These are phyloP conservation scores for Prolemur simus DNA, from an alignment of 2,113 vertebrate genomes.

Conservation along the genomic window DNA sequence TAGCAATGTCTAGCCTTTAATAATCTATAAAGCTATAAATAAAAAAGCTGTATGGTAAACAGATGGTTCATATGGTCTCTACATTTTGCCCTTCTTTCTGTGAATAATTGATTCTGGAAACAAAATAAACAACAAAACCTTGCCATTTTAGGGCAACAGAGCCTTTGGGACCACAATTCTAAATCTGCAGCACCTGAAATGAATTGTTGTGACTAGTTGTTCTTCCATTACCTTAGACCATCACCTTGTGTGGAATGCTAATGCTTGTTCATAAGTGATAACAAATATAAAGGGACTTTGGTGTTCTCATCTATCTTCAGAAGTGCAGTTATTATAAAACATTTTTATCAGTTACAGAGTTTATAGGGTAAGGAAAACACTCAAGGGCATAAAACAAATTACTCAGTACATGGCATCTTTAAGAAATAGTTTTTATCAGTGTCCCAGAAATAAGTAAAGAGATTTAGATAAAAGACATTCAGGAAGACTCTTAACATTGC, in stretches of 20 bases:
- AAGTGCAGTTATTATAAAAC: slow-evolving; percentile 18
- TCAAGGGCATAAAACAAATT: not conserved
- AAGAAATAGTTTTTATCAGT: not conserved
- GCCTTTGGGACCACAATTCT: not conserved
- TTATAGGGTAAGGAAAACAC: slow-evolving; percentile 38
- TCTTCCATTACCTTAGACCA: not conserved
- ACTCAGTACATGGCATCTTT: not conserved
- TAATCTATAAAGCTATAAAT: not conserved
- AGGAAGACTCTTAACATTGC: not conserved
- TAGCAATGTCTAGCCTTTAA: not conserved
- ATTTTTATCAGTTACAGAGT: slow-evolving; percentile 9
- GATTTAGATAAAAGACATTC: slow-evolving; percentile 1
- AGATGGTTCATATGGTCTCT: not conserved
- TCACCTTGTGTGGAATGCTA: slow-evolving; percentile 11
- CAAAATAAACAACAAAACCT: not conserved
- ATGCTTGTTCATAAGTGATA: not conserved
- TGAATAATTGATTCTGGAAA: slow-evolving; percentile 21
- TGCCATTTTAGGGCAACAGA: slow-evolving; percentile 29
- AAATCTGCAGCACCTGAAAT: not conserved
- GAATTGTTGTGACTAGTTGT: not conserved
- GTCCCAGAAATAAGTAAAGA: not conserved
- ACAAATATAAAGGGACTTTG: not conserved
- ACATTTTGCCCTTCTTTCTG: not conserved
- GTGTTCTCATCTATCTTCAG: slow-evolving; percentile 17
- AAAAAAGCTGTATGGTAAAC: slow-evolving; percentile 9